Base-by-base conservation (phyloP, 1,140 invertebrate genomes). In the Cotesia vestalis region DNA sequence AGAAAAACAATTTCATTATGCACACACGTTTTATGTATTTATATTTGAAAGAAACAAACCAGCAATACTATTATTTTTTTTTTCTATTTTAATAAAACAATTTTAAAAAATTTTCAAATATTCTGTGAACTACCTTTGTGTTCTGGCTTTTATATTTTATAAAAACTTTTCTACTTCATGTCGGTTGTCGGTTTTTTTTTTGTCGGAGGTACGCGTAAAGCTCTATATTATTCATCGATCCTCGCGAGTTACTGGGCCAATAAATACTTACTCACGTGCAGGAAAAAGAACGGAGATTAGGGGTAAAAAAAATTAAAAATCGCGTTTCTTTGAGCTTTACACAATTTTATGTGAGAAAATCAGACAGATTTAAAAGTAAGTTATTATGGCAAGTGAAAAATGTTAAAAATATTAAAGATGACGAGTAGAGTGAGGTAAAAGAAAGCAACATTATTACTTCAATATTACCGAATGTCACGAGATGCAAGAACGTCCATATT, bases 391-490 rank as follows among this genome's bases (percentile, higher is more conserved):
- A 40, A 66, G 71, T 70, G 12, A 66, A 60, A 38, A 61, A 70
- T 52, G 66, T 60, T 61, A 51, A 55, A 59, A 57, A 68, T 9
- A 14, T 63, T 60, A 59, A 55, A 40, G 20, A 73, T 69, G 74
- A 79, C 78, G 79, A 57, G 75, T 27, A 73, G 70, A 73, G 76
- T 67, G 72, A 36, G 35, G 66, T 35, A 51, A 51, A 38, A 40
- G 71, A 4, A 77, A 73, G 76, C 75, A 77, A 77, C 80, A 79
- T 80, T 79, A 81, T 83, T 85, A 79, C 84, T 80, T 85, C 81
- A 81, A 85, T 85, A 85, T 86, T 84, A 81, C 79, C 72, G 74
- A 79, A 83, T 83, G 80, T 80, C 78, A 79, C 79, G 75, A 77
- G 77, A 79, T 78, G 59, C 20, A 73, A 76, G 76, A 80, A 78